Base-by-base conservation (phyloP, 2,888 invertebrate species). In the Leuctra nigra region DNA sequence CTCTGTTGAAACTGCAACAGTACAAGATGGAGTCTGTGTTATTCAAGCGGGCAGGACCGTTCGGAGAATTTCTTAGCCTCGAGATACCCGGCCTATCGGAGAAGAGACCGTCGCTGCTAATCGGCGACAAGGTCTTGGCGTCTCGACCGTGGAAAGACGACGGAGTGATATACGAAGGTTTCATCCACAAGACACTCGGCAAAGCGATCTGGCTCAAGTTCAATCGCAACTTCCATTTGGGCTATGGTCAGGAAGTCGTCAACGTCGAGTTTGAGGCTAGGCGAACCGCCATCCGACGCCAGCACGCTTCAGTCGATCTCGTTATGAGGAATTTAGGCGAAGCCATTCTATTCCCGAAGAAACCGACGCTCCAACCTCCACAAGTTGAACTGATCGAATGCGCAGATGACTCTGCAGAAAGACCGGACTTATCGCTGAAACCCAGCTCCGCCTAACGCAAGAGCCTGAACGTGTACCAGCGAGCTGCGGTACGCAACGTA, bases 81-180 rank as follows among this genome's bases (percentile, higher is more conserved):
- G 79, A 81, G 68, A 84, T 95, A 46, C 85, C 85, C 56, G 90
- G 91, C 60, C 76, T 96, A 20, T 78, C 85, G n/a, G 96, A 96
- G 69, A 85, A 80, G 62, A 77, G 94, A 53, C 96, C 95, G 0
- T 92, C 93, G 0, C 72, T 96, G 33, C 78, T 93, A 14, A 68
- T 82, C 58, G 91, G 92, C 1, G 94, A 95, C 69, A 77, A 72
- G 66, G 80, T 84, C 14, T 67, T 76, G 39, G 75, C 67, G 59
- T 70, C 63, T 64, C 53, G 52, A 25, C 70, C 70, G n/a, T 57
- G 56, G 55, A 53, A 54, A 13, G 58, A 57, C 25, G 39, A 14
- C n/a, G 25, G 53, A 14, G 33, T 73, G 7, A 68, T 73, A 41
- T 86, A 81, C 68, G 88, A 91, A 72, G 92, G 91, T 1, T 79